Percentiles rank a stretch among this genome's conserved stretches.
phyloP scores from a whole-genome alignment of 2,888 invertebrate genomes.

The Meteorus cinctellus region DNA sequence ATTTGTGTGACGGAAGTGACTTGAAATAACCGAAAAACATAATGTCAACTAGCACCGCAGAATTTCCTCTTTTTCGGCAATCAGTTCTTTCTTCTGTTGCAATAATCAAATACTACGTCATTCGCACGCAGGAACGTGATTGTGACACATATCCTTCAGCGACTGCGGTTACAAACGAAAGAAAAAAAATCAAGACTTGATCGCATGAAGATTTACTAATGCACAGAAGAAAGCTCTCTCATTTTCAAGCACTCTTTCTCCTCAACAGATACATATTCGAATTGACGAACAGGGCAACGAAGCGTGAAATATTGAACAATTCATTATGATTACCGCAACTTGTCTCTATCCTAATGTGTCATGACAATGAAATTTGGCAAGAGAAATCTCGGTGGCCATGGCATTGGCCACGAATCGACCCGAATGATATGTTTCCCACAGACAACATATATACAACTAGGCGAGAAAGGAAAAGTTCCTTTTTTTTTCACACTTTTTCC shows the following conservation, averaged over 20 bases:
- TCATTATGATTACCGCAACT: not conserved
- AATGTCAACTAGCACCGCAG: not conserved
- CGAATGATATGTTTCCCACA: not conserved
- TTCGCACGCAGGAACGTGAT: constrained; percentile 54
- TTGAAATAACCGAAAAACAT: constrained; percentile 21
- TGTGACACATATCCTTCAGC: constrained; percentile 60
- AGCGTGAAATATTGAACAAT: constrained; percentile 19
- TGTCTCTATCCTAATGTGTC: constrained; percentile 20
- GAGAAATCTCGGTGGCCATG: constrained; percentile 36
- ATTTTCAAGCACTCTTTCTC: not conserved
- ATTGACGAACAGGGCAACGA: not conserved
- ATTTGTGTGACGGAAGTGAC: not conserved
- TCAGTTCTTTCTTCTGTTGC: constrained; percentile 37
- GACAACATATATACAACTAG: not conserved
- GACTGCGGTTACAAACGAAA: constrained; percentile 34
- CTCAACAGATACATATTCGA: not conserved
- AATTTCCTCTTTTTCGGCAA: constrained; percentile 34
- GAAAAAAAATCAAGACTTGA: constrained; percentile 55
- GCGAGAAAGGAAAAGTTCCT: not conserved
- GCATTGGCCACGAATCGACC: constrained; percentile 43
- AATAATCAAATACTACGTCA: constrained; percentile 56
- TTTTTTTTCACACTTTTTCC: not conserved
- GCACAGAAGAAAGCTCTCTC: constrained; percentile 6
- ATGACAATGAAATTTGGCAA: constrained; percentile 34
- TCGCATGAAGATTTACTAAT: constrained; percentile 49